Conservation (phyloP, 2,888 invertebrate species). For the Allygus modestus region DNA sequence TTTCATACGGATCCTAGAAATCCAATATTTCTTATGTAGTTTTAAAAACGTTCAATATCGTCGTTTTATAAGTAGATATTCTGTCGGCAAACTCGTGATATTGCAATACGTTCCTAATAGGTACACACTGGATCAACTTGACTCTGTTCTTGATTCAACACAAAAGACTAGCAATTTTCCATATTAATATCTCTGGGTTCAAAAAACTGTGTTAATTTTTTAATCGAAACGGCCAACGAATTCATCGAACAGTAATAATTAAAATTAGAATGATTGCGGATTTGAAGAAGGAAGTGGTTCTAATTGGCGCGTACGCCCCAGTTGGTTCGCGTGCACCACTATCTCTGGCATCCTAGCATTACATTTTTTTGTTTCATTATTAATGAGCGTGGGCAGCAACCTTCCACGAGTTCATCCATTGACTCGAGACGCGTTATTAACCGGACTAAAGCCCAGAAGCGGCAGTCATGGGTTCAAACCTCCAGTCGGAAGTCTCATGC, state of each 20-base stretch:
- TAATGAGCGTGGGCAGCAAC: constrained; percentile 47
- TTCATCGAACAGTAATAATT: constrained; percentile 14
- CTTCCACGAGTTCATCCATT: constrained; percentile 33
- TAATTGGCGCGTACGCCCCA: constrained; percentile 35
- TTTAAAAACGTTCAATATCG: too few species aligned
- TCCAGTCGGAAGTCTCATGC: neutral
- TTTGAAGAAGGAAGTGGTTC: constrained; percentile 53
- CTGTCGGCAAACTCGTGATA: too few species aligned
- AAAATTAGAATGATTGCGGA: constrained; percentile 51
- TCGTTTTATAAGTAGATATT: too few species aligned
- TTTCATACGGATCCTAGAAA: too few species aligned
- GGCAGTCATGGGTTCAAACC: too few species aligned
- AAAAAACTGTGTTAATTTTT: too few species aligned
- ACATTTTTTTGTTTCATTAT: constrained; percentile 57
- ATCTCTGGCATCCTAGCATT: constrained; percentile 47
- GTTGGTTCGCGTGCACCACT: constrained; percentile 46
- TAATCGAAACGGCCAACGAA: neutral
- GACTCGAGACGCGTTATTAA: constrained; percentile 22
- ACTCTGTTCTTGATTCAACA: too few species aligned
- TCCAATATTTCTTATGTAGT: too few species aligned
- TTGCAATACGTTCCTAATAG: too few species aligned
- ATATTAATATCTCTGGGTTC: too few species aligned
- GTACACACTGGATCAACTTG: too few species aligned
- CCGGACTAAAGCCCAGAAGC: constrained; percentile 9
- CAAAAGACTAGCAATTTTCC: too few species aligned